A percentile compares a stretch with the other conserved stretches of the same genome.
Conservation (phyloP, 2,888 invertebrate species). For the Stegana nigrithorax region DNA sequence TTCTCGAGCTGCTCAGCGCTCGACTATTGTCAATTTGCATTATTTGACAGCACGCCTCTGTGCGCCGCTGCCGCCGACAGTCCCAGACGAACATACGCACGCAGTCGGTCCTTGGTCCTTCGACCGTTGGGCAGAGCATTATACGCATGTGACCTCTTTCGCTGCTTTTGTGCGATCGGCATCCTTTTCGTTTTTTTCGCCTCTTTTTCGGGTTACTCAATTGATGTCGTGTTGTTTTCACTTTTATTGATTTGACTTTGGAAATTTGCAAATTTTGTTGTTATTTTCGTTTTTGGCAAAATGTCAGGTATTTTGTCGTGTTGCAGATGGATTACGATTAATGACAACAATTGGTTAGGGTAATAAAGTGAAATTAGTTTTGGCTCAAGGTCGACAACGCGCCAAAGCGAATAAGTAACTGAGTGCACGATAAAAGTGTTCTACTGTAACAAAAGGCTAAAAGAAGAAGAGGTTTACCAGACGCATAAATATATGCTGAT, state of each 20-base stretch:
- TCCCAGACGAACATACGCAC: no score
- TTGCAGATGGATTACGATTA: conserved; percentile 56
- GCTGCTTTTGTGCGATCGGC: no score
- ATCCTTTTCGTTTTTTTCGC: no score
- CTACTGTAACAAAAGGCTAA: no score
- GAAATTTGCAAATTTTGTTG: conserved; percentile 46
- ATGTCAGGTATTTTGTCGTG: conserved; percentile 50
- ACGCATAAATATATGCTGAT: no score
- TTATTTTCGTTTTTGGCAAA: conserved; percentile 43
- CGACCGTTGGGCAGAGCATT: no score
- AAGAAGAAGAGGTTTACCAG: no score
- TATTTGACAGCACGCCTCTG: conserved; percentile 51
- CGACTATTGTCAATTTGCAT: conserved; percentile 58
- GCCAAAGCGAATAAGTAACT: not conserved
- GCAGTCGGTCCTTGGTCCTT: conserved; percentile 49
- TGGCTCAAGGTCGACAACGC: conserved; percentile 48
- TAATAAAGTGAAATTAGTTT: conserved; percentile 50
- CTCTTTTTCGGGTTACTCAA: not conserved
- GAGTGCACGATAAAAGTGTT: no score
- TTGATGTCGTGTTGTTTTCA: conserved; percentile 26
- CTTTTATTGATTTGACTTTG: conserved; percentile 49
- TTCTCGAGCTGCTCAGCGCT: not conserved
- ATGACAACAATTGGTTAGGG: conserved; percentile 51
- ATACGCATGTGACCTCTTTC: conserved; percentile 34
- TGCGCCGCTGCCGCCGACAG: conserved; percentile 28